Evolutionary conservation across 2,113 vertebrate species (phyloP), one percentile per base, ranked within the genome.

Genomic region (Pelvicachromis taeniatus): DNA sequence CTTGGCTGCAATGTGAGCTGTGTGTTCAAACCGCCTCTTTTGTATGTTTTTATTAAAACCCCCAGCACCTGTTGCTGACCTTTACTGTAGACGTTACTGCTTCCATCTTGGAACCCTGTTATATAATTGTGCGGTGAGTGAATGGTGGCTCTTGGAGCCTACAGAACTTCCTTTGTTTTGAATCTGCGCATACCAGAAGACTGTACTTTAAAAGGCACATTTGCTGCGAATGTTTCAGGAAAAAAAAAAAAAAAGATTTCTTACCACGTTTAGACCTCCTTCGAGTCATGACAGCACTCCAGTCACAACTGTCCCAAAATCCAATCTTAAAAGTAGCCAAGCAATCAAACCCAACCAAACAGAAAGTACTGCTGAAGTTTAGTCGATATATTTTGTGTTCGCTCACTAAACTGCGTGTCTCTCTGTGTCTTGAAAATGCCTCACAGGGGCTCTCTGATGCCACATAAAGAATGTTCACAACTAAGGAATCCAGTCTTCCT

Each of bases 401-500:
- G 59, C 21, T 16, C 5, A n/a, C 26, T 77, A 9, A 65, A 82
- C 21, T 82, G 40, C 89, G 53, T 45, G 38, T 19, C 45, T 89
- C 75, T 85, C 21, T 56, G 48, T 87, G 48, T 84, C 80, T 78
- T 77, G 2, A 13, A 65, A 86, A 85, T 78, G 85, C 80, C 80
- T 92, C 35, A 38, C 50, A 85, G 84, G 50, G 40, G 21, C 80
- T 78, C 6, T 12, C 11, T 5, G 21, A 78, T 80, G 55, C 59
- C 75, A 40, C 45, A 84, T 83, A 68, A 77, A 65, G 88, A 84
- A 63, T 77, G 80, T 45, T 85, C 33, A 82, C 21, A n/a, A 85
- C 58, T 70, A 84, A 93, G 68, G 87, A 94, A 95, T 91, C 86
- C 35, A 79, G 91, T 94, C 90, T 88, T 78, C 55, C 86, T 89